Evolutionary conservation across 2,797 vertebrate species (phyloP).

Genomic region (Odontamblyopus lacepedii): DNA sequence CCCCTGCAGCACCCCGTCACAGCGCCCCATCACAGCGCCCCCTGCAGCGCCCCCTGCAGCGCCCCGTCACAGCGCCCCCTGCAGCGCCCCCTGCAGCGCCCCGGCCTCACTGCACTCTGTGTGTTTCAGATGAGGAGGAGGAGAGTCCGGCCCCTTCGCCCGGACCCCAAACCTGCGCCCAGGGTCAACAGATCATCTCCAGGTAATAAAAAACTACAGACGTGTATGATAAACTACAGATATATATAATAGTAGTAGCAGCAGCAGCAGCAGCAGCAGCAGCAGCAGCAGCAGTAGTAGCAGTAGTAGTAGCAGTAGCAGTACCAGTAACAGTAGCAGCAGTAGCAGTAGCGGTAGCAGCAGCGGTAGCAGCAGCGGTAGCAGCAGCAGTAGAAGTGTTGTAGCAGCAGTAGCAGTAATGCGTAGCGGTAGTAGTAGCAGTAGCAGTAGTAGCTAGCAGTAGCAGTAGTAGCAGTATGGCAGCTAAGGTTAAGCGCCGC

Average conservation of each 20-base stretch:
- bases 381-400: not conserved
- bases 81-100: too few species aligned
- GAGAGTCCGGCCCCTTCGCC: not conserved
- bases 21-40: too few species aligned
- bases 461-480: not conserved
- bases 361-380: too few species aligned
- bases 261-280: too few species aligned
- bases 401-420: too few species aligned
- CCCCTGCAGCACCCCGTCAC: not conserved
- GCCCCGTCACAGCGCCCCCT: too few species aligned
- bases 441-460: not conserved
- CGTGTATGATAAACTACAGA: too few species aligned
- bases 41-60: too few species aligned
- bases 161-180: not conserved
- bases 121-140: constrained; percentile 7
- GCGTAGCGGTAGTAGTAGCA: not conserved
- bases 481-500: too few species aligned
- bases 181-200: not conserved
- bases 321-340: too few species aligned
- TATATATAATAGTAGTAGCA: too few species aligned
- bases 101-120: not conserved
- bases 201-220: not conserved
- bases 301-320: not conserved
- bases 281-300: not conserved
- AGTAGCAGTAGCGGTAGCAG: too few species aligned